Base-by-base conservation (phyloP, 2,888 invertebrate genomes). In the Hemithea aestivaria region DNA sequence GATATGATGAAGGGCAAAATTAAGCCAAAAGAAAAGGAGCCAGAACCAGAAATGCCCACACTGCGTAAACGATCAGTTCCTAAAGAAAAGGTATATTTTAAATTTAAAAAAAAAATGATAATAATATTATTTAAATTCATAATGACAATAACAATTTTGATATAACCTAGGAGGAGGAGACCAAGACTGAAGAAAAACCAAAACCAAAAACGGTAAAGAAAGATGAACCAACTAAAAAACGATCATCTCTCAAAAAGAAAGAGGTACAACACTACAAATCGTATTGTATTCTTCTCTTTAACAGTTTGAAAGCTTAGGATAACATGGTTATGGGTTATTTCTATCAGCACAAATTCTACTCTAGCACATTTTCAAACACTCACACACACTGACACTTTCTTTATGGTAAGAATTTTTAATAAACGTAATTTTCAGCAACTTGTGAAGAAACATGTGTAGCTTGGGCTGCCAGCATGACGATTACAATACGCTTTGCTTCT, bases 1-100 rank as follows among this genome's bases (percentile, higher is more conserved):
- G 83, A 87, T 40, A 74, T 81, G 57, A 80, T 82, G 73, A 79
- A 66, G 48, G 85, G 85, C 45, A 87, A 87, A 74, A 82, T 87
- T 32, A 85, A 80, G 51, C 82, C 85, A 8, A 87, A 87, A 64
- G 75, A 73, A 27, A 77, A 75, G 39, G 84, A 85, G 54, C 70
- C 71, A 7, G 87, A 87, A 56, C 75, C 80, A 6, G 83, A 84
- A 73, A 62, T 61, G 35, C 82, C 85, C 40, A 56, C 75, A 45
- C 73, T 87, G 27, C 75, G 82, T 27, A 87, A 85, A 63, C 79
- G 83, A 43, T 58, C 84, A 44, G 67, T 85, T 43, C 45, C 71
- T 40, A 87, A 85, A 57, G 84, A 83, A 35, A 84, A 87, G 85
- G 85, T 87, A 80, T 28, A 10, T 28, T 5, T 8, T 21, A 21